A percentile compares a stretch with the other conserved stretches of the same genome.
phyloP scores from a whole-genome alignment of 2,797 vertebrate genomes.

The Poeciliopsis presidionis region DNA sequence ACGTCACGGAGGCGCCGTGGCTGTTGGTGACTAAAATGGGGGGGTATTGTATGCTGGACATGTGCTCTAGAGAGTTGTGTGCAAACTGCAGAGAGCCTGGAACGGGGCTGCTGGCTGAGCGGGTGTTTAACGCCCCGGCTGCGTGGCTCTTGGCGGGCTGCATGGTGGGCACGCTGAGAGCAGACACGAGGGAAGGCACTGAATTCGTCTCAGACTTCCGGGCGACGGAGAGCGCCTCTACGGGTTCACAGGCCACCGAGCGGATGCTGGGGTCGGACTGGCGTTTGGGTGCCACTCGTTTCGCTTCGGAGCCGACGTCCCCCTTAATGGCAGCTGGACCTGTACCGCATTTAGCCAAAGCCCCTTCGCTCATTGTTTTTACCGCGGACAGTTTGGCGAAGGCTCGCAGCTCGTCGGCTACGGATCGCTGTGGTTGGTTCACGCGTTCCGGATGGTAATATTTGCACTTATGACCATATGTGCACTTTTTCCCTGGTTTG shows the following conservation, averaged over 20 bases:
- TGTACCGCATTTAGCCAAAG: constrained; percentile 89
- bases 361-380: constrained; percentile 98
- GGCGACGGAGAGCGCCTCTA: constrained; percentile 87
- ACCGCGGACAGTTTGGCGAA: constrained; percentile 97
- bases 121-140: constrained; percentile 94
- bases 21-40: constrained; percentile 99
- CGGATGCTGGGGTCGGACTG: constrained; percentile 99
- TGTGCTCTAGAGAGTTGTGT: constrained; percentile 95
- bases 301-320: constrained; percentile 88
- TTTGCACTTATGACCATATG: constrained; percentile 99
- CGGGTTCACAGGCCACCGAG: constrained; percentile 90
- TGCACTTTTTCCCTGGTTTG: constrained; percentile 96
- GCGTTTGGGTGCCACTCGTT: constrained; percentile 94
- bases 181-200: constrained; percentile 96
- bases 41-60: constrained; percentile 95
- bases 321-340: constrained; percentile 83
- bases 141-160: constrained; percentile 95
- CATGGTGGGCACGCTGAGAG: constrained; percentile 96
- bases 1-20: constrained; percentile 93
- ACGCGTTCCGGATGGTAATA: constrained; percentile 99
- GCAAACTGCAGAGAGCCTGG: constrained; percentile 94
- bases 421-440: constrained; percentile 94
- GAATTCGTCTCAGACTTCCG: constrained; percentile 95
- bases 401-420: constrained; percentile 97
- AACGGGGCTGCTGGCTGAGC: constrained; percentile 97